Conservation (phyloP, 2,888 invertebrate genomes). For the Steinernema hermaphroditum region DNA sequence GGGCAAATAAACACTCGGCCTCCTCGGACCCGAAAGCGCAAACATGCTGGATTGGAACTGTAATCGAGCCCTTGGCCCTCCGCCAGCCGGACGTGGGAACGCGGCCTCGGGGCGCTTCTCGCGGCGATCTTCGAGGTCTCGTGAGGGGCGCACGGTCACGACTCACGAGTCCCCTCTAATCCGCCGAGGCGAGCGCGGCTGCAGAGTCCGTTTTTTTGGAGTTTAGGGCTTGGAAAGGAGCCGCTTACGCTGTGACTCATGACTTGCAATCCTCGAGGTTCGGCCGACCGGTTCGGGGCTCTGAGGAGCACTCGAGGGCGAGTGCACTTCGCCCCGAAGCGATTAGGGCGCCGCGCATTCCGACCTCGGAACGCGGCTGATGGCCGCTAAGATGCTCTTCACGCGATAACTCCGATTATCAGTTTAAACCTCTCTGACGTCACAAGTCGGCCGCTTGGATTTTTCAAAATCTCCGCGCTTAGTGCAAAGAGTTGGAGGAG, state of each 20-base stretch:
- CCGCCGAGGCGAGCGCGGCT: neutral
- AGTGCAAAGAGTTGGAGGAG: too few species aligned
- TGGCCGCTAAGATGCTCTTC: slow-evolving; percentile 24
- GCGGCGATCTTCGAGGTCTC: neutral
- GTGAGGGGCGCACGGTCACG: slow-evolving; percentile 19
- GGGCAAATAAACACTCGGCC: slow-evolving; percentile 13
- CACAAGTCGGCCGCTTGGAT: neutral
- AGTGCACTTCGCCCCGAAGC: slow-evolving; percentile 12
- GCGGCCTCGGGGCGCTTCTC: slow-evolving; percentile 6
- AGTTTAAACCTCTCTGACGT: neutral
- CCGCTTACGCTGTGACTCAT: neutral
- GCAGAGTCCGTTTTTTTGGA: slow-evolving; percentile 7
- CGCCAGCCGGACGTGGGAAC: slow-evolving; percentile 25
- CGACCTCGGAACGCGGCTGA: neutral
- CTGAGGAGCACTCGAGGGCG: neutral
- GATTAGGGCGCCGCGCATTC: neutral
- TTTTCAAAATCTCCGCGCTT: too few species aligned
- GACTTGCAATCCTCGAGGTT: slow-evolving; percentile 16
- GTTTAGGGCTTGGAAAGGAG: neutral
- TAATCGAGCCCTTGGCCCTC: neutral
- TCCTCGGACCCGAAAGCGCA: neutral
- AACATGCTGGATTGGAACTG: neutral
- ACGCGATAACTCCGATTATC: neutral
- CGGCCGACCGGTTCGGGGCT: neutral
- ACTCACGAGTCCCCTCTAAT: slow-evolving; percentile 25